phyloP scores from a whole-genome alignment of 2,888 invertebrate genomes.

The Polydrusus pterygomalis region DNA sequence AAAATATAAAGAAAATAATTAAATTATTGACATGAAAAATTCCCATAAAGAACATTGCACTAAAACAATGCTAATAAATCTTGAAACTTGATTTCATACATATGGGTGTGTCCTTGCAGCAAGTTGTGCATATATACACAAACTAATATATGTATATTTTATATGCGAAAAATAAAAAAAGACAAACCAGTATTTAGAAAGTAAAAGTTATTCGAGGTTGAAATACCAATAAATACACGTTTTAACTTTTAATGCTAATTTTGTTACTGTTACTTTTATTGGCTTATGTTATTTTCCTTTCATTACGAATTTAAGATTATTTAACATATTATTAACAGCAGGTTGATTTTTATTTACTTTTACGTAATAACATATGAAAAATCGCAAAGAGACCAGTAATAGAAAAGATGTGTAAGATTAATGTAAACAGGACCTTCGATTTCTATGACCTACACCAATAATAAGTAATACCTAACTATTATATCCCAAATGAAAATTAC shows the following conservation, averaged over 20 bases:
- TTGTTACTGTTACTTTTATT: conserved; percentile 18
- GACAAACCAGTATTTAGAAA: conserved; percentile 51
- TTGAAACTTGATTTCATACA: background rate
- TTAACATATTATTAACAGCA: background rate
- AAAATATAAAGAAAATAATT: conserved; percentile 56
- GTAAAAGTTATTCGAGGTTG: conserved; percentile 55
- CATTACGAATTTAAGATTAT: conserved; percentile 2
- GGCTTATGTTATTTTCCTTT: background rate
- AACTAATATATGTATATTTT: conserved; percentile 6
- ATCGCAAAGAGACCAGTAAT: background rate
- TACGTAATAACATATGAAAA: background rate
- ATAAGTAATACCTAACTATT: background rate
- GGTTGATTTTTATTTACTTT: background rate
- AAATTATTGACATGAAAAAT: background rate
- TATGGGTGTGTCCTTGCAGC: background rate
- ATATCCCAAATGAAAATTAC: background rate
- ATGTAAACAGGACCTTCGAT: too few species aligned
- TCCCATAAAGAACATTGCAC: background rate
- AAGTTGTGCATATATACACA: conserved; percentile 39
- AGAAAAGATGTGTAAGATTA: too few species aligned
- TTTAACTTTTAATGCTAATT: conserved; percentile 30
- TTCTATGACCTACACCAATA: conserved; percentile 5
- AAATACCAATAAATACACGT: conserved; percentile 20
- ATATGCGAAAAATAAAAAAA: conserved; percentile 34
- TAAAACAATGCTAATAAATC: background rate